Evolutionary conservation across 2,888 invertebrate genomes (phyloP).

Genomic region (Patella depressa): DNA sequence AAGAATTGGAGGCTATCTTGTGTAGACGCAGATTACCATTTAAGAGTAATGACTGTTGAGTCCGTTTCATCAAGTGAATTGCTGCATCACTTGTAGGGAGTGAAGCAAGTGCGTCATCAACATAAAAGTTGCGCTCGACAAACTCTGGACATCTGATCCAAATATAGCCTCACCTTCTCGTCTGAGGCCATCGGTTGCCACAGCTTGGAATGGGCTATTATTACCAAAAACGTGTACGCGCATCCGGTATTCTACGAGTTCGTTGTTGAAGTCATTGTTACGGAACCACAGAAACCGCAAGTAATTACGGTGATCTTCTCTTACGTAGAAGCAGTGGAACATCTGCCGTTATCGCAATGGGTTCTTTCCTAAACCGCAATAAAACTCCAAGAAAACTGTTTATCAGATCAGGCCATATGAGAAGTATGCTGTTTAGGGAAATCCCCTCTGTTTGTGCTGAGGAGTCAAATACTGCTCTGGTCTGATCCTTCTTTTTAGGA

Average conservation of each 20-base stretch:
- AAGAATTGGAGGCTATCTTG: slow-evolving; percentile 38
- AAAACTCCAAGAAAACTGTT: slow-evolving; percentile 37
- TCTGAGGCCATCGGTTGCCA: slow-evolving; percentile 32
- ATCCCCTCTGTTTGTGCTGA: not conserved
- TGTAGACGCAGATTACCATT: slow-evolving; percentile 31
- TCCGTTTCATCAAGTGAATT: slow-evolving; percentile 29
- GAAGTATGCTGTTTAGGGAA: not conserved
- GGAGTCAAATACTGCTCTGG: not conserved
- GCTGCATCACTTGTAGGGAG: slow-evolving; percentile 25
- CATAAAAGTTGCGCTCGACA: slow-evolving; percentile 37
- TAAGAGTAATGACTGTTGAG: slow-evolving; percentile 22
- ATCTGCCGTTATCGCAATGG: slow-evolving; percentile 29
- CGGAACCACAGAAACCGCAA: slow-evolving; percentile 37
- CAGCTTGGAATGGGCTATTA: slow-evolving; percentile 35
- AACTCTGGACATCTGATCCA: slow-evolving; percentile 32
- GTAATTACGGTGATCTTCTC: slow-evolving; percentile 32
- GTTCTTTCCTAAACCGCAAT: slow-evolving; percentile 31
- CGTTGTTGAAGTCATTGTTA: slow-evolving; percentile 28
- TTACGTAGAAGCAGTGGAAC: slow-evolving; percentile 34
- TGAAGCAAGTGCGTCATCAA: slow-evolving; percentile 37
- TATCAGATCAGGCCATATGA: slow-evolving; percentile 17
- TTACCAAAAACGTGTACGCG: slow-evolving; percentile 41
- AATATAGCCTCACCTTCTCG: slow-evolving; percentile 4
- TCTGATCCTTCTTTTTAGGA: not conserved
- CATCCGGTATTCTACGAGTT: slow-evolving; percentile 35